These are phyloP conservation scores for Dione vanillae DNA, from an alignment of 2,888 invertebrate species.

Conservation along the genomic window DNA sequence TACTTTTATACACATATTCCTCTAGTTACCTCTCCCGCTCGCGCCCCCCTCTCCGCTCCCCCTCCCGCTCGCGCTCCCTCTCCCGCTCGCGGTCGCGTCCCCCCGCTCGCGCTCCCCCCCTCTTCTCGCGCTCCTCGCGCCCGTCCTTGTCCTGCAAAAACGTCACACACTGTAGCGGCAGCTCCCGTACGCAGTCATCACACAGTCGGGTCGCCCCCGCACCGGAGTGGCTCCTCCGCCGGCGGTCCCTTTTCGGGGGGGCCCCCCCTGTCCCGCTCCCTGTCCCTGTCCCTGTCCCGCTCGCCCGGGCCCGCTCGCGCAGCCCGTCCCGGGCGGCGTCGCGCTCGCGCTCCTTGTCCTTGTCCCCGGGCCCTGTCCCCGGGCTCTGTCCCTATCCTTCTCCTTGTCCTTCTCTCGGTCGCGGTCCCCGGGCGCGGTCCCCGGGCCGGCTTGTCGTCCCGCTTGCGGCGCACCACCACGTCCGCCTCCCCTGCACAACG, in stretches of 20 bases:
- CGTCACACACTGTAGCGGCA: no score
- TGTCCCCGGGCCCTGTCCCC: no score
- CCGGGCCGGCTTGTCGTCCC: slow-evolving; percentile 70
- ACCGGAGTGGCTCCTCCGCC: slow-evolving; percentile 50
- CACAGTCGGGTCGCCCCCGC: no score
- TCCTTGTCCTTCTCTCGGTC: slow-evolving; percentile 70
- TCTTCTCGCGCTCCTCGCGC: slow-evolving; percentile 58
- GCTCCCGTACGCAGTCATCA: no score
- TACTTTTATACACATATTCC: no score
- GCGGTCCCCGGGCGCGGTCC: slow-evolving; percentile 60
- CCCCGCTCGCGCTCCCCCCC: slow-evolving; percentile 57
- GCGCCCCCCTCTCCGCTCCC: slow-evolving; percentile 59
- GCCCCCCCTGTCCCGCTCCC: no score
- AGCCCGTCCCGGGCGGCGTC: slow-evolving; percentile 57
- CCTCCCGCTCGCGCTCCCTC: slow-evolving; percentile 56
- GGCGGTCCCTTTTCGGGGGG: slow-evolving; percentile 66
- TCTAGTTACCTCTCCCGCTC: slow-evolving; percentile 67
- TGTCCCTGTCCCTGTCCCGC: slow-evolving; percentile 66
- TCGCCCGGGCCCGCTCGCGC: slow-evolving; percentile 72
- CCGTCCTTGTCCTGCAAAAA: slow-evolving; percentile 38
- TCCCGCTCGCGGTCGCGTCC: slow-evolving; percentile 70
- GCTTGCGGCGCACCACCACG: slow-evolving; percentile 77
- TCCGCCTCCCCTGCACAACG: slow-evolving; percentile 87
- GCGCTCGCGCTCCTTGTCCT: slow-evolving; percentile 62
- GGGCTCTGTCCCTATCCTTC: no score